phyloP scores from a whole-genome alignment of 2,113 vertebrate genomes.

The Saccopteryx leptura region DNA sequence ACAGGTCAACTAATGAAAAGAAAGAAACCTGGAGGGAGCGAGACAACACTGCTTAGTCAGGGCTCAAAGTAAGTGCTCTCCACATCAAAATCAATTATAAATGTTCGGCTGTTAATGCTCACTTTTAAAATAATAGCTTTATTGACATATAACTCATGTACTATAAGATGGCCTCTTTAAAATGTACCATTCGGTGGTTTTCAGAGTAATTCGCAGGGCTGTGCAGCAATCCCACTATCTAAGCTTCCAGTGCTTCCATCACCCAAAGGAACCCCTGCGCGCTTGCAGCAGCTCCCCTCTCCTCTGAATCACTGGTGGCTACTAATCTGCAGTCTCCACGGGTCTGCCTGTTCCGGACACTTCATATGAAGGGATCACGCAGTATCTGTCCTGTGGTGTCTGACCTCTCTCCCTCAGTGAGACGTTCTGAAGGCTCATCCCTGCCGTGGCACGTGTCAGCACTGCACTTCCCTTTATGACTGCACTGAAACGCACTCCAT shows the following conservation, averaged over 20 bases:
- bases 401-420: neutral
- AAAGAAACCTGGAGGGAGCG: neutral
- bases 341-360: neutral
- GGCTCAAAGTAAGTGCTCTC: neutral
- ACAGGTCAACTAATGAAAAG: neutral
- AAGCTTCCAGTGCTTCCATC: neutral
- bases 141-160: neutral
- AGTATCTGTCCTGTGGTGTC: accelerated
- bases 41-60: neutral
- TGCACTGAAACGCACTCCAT: neutral
- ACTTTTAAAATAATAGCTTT: neutral
- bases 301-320: neutral
- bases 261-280: neutral
- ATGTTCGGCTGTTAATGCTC: neutral
- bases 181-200: too few relatives aligned
- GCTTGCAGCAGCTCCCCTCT: neutral
- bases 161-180: neutral
- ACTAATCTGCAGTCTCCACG: neutral
- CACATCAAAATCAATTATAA: neutral
- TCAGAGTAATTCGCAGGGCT: neutral
- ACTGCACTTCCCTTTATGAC: neutral
- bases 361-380: neutral
- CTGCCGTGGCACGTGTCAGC: accelerated
- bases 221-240: neutral
- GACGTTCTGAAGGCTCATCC: neutral